Base-by-base conservation (phyloP, 2,113 vertebrate genomes). In the Australoheros scitulus region DNA sequence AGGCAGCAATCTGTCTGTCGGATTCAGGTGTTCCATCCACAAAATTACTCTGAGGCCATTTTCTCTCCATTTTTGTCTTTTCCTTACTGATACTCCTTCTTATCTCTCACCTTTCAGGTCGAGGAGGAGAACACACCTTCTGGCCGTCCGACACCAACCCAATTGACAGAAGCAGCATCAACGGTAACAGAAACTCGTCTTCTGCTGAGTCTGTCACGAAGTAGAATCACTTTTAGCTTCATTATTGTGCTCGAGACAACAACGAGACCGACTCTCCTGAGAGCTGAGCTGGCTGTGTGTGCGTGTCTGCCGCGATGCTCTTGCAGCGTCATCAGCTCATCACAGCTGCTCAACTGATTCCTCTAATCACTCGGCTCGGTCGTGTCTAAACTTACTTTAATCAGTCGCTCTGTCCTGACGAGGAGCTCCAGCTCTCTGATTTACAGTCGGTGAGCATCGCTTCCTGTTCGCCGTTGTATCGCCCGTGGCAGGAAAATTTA, bases 121-220 rank as follows among this genome's bases (percentile, higher is more conserved):
- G 97, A 68, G 97, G 98, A 76, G 97, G 97, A 91, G 98, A 99
- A 83, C 96, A 97, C 36, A 76, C 91, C 76, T 98, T 95, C 91
- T 99, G 98, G 98, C 96, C 97, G 0, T 95, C 97, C 75, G 98
- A 98, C 91, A 97, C 95, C 84, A 98, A 97, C 91, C 93, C 96
- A 82, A 96, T 98, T 55, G 98, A 99, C 91, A 95, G 97, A 92
- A 98, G 97, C 95, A 98, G 96, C 86, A 94, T 99, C 60, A 99
- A 98, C 2, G 97, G 97, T 99, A 95, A 95, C 89, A 60, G 24
- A 38, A 50, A 6, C 24, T 38, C 80, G 68, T 29, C 74, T 10
- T 68, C 52, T 82, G 56, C 63, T 41, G 11, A 70, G 11, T 64
- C 15, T 43, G 22, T 81, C 57, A 75, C 24, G 56, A 50, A 52